phyloP scores from a whole-genome alignment of 1,140 invertebrate genomes.

The Littorina saxatilis region DNA sequence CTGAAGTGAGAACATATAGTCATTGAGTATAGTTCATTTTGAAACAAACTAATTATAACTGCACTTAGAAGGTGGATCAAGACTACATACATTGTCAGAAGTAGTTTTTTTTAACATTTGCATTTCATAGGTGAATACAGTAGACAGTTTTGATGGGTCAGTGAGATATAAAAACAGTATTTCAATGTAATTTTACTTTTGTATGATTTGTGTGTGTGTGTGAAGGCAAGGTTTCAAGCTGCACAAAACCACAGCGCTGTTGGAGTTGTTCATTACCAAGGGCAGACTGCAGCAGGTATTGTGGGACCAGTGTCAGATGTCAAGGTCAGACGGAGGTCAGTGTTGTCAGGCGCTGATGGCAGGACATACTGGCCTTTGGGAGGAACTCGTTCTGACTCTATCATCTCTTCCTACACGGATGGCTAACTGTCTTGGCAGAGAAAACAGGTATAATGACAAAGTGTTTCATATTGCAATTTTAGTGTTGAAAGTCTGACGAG shows the following conservation, averaged over 20 bases:
- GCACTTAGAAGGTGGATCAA: too few relatives aligned
- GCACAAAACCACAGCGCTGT: slow-evolving; percentile 40
- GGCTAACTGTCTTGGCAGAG: slow-evolving; percentile 61
- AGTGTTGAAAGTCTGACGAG: too few relatives aligned
- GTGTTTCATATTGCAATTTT: slow-evolving; percentile 26
- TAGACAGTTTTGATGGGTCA: too few relatives aligned
- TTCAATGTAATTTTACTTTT: too few relatives aligned
- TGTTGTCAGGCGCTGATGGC: neutral
- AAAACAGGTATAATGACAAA: slow-evolving; percentile 46
- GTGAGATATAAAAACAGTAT: too few relatives aligned
- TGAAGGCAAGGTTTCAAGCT: slow-evolving; percentile 46
- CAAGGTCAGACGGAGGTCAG: neutral
- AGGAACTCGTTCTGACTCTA: slow-evolving; percentile 55
- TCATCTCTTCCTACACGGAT: slow-evolving; percentile 62
- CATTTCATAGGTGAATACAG: too few relatives aligned
- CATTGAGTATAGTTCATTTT: too few relatives aligned
- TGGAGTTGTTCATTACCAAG: slow-evolving; percentile 45
- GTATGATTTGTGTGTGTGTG: too few relatives aligned
- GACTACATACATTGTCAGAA: too few relatives aligned
- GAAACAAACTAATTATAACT: too few relatives aligned
- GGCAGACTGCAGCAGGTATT: slow-evolving; percentile 38
- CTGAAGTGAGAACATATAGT: too few relatives aligned
- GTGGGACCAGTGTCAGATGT: slow-evolving; percentile 35
- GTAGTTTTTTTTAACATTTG: too few relatives aligned
- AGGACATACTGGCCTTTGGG: slow-evolving; percentile 43